Base-by-base conservation (phyloP, 2,888 invertebrate genomes). In the Lasioglossum pauxillum region DNA sequence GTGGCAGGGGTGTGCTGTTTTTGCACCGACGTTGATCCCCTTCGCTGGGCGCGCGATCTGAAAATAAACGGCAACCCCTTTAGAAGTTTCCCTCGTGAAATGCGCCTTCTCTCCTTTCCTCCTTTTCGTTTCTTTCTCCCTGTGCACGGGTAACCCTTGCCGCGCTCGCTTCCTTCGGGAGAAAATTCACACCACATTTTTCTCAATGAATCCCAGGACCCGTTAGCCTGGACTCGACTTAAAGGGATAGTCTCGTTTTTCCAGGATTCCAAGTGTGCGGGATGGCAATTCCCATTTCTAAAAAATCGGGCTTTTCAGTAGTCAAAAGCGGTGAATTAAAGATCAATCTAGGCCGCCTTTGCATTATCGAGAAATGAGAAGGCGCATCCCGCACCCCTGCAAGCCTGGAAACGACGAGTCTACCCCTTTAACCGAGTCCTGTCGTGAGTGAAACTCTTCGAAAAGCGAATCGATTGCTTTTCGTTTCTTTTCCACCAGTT, bases 1-100 rank as follows among this genome's bases (percentile, higher is more conserved):
- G 96, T 95, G 97, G 97, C 96, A 97, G 96, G 95, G 96, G 96
- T 90, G 96, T 95, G 60, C 96, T 96, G 95, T 96, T 95, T 95
- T 97, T 96, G 92, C 96, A 97, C 88, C 95, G 94, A 85, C 95
- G 94, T 90, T 95, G 94, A 92, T 95, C 94, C 94, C 97, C 97
- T 96, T 98, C 98, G 95, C 97, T 98, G 93, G 96, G 96, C 90
- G 96, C 96, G 92, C 96, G 96, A 95, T 97, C 97, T 97, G 96
- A 87, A 96, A 96, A 89, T 92, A 92, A 92, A 92, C 91, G 89
- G 82, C 87, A 89, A 92, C 88, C 90, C 90, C 90, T 86, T 90
- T 84, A 92, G 85, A 90, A 88, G 75, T 84, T 86, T 88, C 80
- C 89, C 82, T 84, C 80, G 72, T 76, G 41, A 84, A 60, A 71